Conservation (phyloP, 2,797 vertebrate species). For the Leptoclinus maculatus region DNA sequence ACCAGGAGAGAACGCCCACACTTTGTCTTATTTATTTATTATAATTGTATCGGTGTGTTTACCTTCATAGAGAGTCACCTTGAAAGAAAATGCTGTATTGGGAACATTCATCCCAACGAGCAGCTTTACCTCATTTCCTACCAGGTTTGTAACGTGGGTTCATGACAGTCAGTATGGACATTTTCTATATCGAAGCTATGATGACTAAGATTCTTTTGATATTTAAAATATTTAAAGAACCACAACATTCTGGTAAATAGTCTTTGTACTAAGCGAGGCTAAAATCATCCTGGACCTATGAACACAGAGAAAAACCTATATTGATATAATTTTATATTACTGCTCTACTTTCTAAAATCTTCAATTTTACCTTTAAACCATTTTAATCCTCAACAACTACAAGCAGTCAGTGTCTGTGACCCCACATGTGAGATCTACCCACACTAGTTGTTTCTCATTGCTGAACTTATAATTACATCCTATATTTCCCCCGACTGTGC, state of each 20-base stretch:
- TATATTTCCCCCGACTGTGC: background rate
- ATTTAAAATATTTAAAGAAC: slow-evolving; percentile 15
- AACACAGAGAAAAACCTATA: background rate
- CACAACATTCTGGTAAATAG: background rate
- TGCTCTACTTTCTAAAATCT: background rate
- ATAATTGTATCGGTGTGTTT: background rate
- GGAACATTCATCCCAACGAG: slow-evolving; percentile 17
- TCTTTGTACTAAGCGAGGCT: background rate
- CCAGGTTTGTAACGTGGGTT: slow-evolving; percentile 8
- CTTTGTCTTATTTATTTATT: slow-evolving; percentile 47
- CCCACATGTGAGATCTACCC: too few relatives aligned
- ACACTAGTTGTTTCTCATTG: background rate
- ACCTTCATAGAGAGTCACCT: slow-evolving; percentile 14
- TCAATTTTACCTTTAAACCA: background rate
- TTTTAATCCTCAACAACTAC: background rate
- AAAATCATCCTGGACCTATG: background rate
- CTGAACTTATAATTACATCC: background rate
- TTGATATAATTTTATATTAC: background rate
- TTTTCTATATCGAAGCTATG: slow-evolving; percentile 13
- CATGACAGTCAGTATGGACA: background rate
- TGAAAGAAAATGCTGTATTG: slow-evolving; percentile 34
- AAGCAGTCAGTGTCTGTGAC: background rate
- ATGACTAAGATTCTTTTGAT: slow-evolving; percentile 8
- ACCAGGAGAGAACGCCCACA: slow-evolving; percentile 12
- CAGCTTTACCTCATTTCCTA: slow-evolving; percentile 63